Evolutionary conservation across 2,113 vertebrate genomes (phyloP).

Genomic region (Mesembrinibis cayennensis): DNA sequence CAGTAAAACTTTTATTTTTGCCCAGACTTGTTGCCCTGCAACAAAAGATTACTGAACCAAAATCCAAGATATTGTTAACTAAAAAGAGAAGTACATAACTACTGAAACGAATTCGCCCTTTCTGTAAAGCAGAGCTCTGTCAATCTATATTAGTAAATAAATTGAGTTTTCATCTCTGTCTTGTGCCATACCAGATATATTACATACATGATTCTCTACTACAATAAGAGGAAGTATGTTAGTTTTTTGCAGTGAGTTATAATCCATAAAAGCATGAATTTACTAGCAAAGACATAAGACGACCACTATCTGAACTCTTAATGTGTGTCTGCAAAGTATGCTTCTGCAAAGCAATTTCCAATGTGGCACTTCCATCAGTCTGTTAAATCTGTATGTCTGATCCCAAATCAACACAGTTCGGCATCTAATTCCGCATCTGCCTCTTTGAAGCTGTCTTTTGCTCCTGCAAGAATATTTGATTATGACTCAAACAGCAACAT

Average conservation of each 20-base stretch:
- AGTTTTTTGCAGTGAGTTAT: background rate
- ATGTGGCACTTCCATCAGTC: background rate
- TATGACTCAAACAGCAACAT: constrained; percentile 61
- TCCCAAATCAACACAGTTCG: background rate
- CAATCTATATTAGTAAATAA: background rate
- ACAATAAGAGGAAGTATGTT: background rate
- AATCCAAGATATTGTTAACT: background rate
- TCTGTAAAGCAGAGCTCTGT: background rate
- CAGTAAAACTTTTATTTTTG: background rate
- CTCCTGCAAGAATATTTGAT: constrained; percentile 44
- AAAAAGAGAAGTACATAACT: background rate
- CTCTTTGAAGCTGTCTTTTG: constrained; percentile 57
- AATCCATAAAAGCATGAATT: background rate
- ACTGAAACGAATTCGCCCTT: background rate
- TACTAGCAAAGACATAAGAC: background rate
- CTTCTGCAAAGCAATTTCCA: background rate
- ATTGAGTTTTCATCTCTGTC: background rate
- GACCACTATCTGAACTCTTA: background rate
- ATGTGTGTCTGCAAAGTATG: background rate
- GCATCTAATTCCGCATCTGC: constrained; percentile 55
- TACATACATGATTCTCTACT: background rate
- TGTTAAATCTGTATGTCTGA: background rate
- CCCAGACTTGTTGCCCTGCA: background rate
- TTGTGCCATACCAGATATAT: background rate
- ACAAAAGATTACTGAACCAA: background rate